phyloP scores from a whole-genome alignment of 2,113 vertebrate species.

The Leptobrachium leishanense region DNA sequence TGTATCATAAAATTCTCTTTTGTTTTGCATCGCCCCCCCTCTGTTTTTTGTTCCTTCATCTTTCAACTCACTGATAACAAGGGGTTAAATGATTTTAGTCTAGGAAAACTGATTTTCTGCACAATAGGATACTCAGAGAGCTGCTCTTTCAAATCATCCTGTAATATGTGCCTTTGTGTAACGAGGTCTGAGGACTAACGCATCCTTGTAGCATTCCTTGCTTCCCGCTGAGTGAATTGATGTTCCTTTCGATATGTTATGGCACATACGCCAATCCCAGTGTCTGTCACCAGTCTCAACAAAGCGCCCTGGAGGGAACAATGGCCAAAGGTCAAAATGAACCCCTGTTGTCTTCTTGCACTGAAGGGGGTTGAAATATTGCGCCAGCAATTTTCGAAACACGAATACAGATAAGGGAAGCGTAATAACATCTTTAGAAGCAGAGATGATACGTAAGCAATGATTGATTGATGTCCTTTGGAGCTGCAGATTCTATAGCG shows the following conservation, averaged over 20 bases:
- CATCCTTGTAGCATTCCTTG: constrained; percentile 6
- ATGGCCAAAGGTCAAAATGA: constrained; percentile 30
- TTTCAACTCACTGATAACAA: neutral
- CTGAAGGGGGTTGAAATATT: neutral
- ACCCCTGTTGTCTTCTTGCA: neutral
- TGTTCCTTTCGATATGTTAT: constrained; percentile 27
- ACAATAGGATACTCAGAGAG: constrained; percentile 6
- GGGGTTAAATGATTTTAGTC: constrained; percentile 1
- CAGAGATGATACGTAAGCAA: too few relatives aligned
- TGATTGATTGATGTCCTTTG: too few relatives aligned
- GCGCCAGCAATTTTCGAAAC: neutral
- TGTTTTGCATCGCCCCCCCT: too few relatives aligned
- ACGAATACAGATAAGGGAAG: too few relatives aligned
- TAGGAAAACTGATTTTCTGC: neutral
- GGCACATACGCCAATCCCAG: neutral
- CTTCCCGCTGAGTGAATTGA: constrained; percentile 31
- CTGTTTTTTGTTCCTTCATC: neutral
- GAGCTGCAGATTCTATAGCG: too few relatives aligned
- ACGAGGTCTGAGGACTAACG: constrained; percentile 21
- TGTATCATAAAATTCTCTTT: too few relatives aligned
- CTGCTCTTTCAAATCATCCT: constrained; percentile 27
- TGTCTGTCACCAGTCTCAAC: constrained; percentile 9
- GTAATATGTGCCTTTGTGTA: constrained; percentile 36
- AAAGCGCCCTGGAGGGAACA: neutral
- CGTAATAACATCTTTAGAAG: too few relatives aligned